Evolutionary conservation across 2,888 invertebrate genomes (phyloP).

Genomic region (Portevinia maculata): DNA sequence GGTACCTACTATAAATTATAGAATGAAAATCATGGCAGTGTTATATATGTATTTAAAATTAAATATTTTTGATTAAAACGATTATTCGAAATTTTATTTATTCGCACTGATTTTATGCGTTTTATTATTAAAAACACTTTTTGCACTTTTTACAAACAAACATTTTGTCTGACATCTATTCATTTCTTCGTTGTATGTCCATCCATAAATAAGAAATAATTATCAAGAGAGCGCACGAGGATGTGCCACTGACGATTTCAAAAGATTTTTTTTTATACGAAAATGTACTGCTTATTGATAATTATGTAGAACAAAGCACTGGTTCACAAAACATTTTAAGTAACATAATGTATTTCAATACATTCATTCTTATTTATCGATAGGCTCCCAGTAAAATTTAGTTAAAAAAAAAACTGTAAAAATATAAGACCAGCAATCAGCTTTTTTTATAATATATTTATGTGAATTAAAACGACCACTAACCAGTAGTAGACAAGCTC

Average conservation of each 20-base stretch:
- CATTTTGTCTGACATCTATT: background rate
- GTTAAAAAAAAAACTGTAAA: constrained; percentile 7
- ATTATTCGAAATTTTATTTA: constrained; percentile 19
- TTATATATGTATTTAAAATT: too few relatives aligned
- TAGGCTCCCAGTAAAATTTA: background rate
- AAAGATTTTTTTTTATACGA: background rate
- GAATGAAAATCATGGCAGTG: too few relatives aligned
- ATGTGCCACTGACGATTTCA: background rate
- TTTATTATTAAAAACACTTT: constrained; percentile 20
- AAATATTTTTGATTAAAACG: background rate
- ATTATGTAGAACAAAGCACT: background rate
- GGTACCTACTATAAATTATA: too few relatives aligned
- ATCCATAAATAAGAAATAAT: constrained; percentile 1
- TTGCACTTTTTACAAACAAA: constrained; percentile 12
- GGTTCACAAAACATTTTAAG: constrained; percentile 7
- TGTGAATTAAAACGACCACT: constrained; percentile 47
- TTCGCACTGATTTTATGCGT: background rate
- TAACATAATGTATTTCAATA: background rate
- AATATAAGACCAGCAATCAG: constrained; percentile 12
- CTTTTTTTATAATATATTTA: constrained; percentile 22
- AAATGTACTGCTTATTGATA: background rate
- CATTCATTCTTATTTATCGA: background rate
- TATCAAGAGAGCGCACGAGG: background rate
- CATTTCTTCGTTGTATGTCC: constrained; percentile 6
- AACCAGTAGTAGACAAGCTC: constrained; percentile 57